Evolutionary conservation across 2,113 vertebrate species (phyloP), one percentile per base, ranked within the genome.

Genomic region (Podocnemis expansa): DNA sequence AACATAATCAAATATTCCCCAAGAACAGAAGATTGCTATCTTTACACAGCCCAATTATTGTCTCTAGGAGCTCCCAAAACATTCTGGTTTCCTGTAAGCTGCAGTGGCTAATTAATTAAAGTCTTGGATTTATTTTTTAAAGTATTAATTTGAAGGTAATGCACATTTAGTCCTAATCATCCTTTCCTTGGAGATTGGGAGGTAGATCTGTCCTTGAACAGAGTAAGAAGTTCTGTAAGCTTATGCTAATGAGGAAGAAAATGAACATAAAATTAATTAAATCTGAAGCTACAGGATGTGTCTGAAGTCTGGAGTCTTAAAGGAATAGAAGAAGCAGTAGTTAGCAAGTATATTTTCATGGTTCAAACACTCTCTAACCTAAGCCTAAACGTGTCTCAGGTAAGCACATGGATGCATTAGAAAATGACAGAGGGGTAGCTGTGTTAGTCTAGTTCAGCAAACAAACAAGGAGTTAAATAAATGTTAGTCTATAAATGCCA

Each of bases 241-340:
- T 95, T 78, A 47, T 91, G 84, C 90, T 97, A 97, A 97, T 95
- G 95, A 97, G 95, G 80, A 95, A 87, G 90, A 93, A 97, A 96
- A 96, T 45, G 94, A 97, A 60, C 90, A 63, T 93, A 96, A 97
- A 97, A 63, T 93, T 97, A 97, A 97, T 97, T 97, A 97, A 96
- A 91, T 41, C 52, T 67, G 83, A 0, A 0, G 45, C 87, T 95
- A 67, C 78, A 91, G 91, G 86, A 85, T 89, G 78, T 93, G 73
- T 78, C 87, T 90, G 89, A 92, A 94, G 92, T 95, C 83, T 84
- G 91, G 93, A 94, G 93, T 85, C 85, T 89, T 93, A 94, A 80
- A 76, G 56, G 78, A 88, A 85, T 58, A 87, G 78, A 67, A 52
- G 82, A 43, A 93, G 90, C 93, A 90, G 90, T 80, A 80, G 1